Conservation (phyloP, 2,888 invertebrate species). For the Hydropsyche betteni region DNA sequence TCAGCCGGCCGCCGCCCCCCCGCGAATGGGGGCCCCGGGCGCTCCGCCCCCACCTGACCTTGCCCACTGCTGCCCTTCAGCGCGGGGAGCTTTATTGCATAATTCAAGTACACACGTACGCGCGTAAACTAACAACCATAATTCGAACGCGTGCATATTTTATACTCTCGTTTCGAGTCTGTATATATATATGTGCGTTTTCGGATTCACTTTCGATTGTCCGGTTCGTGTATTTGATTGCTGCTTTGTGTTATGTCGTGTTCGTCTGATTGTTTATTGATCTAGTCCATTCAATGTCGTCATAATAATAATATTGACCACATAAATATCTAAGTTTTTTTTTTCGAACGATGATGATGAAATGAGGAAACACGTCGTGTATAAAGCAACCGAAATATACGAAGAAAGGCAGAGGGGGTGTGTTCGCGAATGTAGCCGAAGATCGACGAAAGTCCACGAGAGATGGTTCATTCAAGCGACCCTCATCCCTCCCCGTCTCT, state of each 20-base stretch:
- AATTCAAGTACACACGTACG: conserved; percentile 25
- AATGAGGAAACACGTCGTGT: too few species aligned
- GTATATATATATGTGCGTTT: background rate
- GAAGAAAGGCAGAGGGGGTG: too few species aligned
- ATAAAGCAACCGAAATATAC: too few species aligned
- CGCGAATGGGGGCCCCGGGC: conserved; percentile 53
- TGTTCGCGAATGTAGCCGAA: conserved; percentile 37
- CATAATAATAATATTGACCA: too few species aligned
- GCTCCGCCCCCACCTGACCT: conserved; percentile 54
- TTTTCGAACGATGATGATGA: too few species aligned
- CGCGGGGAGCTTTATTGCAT: conserved; percentile 31
- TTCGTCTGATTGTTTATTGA: too few species aligned
- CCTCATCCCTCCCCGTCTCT: background rate
- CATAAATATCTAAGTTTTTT: too few species aligned
- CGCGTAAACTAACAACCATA: conserved; percentile 5
- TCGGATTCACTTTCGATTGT: background rate
- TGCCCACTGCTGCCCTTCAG: conserved; percentile 42
- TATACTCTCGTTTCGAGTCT: background rate
- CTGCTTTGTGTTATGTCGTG: too few species aligned
- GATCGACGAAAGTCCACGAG: conserved; percentile 37
- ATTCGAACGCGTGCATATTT: too few species aligned
- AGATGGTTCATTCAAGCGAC: conserved; percentile 23
- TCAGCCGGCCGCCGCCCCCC: conserved; percentile 60
- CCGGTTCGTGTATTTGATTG: too few species aligned
- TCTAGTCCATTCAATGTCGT: too few species aligned